phyloP scores from a whole-genome alignment of 2,888 invertebrate genomes.

The Macrophya annulata region DNA sequence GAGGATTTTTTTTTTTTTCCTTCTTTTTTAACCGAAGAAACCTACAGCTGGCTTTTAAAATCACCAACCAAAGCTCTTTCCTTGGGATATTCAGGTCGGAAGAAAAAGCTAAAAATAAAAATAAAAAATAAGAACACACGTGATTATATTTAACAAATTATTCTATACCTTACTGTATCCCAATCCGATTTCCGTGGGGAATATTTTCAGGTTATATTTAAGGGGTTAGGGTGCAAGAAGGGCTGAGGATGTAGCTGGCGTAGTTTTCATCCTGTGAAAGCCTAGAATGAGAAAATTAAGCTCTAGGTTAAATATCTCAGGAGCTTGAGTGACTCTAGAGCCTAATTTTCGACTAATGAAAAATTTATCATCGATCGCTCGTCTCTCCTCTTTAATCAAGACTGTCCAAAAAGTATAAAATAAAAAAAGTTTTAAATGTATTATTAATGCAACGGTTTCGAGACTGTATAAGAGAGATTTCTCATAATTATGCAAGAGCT shows the following conservation, averaged over 20 bases:
- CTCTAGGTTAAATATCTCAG: not conserved
- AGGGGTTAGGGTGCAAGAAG: not conserved
- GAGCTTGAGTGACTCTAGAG: not conserved
- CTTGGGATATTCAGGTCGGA: too few species aligned
- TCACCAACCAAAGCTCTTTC: not conserved
- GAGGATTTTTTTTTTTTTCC: not conserved
- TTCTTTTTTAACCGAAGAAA: too few species aligned
- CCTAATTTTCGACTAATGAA: conserved; percentile 35
- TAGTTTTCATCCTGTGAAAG: conserved; percentile 18
- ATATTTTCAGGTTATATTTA: conserved; percentile 5
- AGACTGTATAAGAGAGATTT: not conserved
- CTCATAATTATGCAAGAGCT: not conserved
- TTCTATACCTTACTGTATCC: not conserved
- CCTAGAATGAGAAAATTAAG: conserved; percentile 18
- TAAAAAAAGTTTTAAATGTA: not conserved
- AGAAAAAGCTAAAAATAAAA: too few species aligned
- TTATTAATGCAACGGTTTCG: not conserved
- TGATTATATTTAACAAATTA: not conserved
- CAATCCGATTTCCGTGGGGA: not conserved
- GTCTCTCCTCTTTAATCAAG: conserved; percentile 30
- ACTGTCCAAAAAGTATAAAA: not conserved
- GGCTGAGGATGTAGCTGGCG: not conserved
- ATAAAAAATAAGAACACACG: not conserved
- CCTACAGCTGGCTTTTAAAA: too few species aligned
- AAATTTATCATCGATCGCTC: conserved; percentile 28